These are phyloP conservation scores for Aplocera efformata DNA, from an alignment of 2,888 invertebrate genomes.

Conservation along the genomic window DNA sequence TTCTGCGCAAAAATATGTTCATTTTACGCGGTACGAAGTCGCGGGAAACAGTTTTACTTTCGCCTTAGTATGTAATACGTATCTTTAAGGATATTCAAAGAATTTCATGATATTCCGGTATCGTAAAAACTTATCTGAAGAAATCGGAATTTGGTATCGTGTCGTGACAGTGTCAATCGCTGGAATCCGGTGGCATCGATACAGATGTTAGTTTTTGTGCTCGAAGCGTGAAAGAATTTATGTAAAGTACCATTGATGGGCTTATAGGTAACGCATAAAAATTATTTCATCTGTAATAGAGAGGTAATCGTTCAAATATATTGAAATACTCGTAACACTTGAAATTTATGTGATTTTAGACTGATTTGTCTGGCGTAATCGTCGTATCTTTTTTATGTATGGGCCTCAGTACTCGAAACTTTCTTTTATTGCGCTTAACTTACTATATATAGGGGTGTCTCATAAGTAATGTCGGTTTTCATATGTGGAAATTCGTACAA, in stretches of 20 bases:
- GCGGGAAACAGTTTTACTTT: too few species aligned
- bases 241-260: slow-evolving; percentile 19
- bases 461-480: too few species aligned
- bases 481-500: too few species aligned
- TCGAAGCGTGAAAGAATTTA: slow-evolving; percentile 27
- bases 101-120: neutral
- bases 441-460: too few species aligned
- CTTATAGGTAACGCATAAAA: slow-evolving; percentile 2
- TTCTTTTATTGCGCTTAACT: too few species aligned
- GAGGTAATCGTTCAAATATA: slow-evolving; percentile 8
- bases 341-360: too few species aligned
- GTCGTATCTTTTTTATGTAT: too few species aligned
- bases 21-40: too few species aligned
- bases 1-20: too few species aligned
- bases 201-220: slow-evolving; percentile 26
- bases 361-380: too few species aligned
- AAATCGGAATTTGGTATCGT: slow-evolving; percentile 15
- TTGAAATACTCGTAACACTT: neutral
- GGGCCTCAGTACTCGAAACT: too few species aligned
- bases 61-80: slow-evolving; percentile 3
- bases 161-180: slow-evolving; percentile 24
- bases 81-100: neutral
- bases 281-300: slow-evolving; percentile 3
- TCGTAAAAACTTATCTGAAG: slow-evolving; percentile 15
- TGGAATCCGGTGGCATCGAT: slow-evolving; percentile 22